phyloP scores from a whole-genome alignment of 30 jellyfish, hydroid and myxozoan species.

The Aurelia aurita region DNA sequence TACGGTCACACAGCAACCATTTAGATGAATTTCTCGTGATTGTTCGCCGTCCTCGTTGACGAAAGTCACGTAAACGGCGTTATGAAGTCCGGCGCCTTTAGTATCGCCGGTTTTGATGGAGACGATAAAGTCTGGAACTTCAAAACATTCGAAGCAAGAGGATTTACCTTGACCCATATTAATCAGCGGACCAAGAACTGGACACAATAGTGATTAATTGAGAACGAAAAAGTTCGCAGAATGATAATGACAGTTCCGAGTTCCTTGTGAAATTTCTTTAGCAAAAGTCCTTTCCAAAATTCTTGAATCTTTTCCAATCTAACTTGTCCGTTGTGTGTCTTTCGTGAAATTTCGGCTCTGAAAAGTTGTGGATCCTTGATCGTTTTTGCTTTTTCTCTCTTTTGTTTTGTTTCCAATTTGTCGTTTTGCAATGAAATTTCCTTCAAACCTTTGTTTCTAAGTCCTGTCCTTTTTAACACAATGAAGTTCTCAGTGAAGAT shows the following conservation, averaged over 20 bases:
- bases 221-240: too few species aligned
- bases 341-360: too few species aligned
- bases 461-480: too few species aligned
- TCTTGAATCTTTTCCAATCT: not conserved
- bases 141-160: slow-evolving; percentile 92
- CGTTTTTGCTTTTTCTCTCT: too few species aligned
- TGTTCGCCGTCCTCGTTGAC: slow-evolving; percentile 79
- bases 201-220: too few species aligned
- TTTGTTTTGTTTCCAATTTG: too few species aligned
- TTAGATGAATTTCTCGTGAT: slow-evolving; percentile 81
- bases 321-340: too few species aligned
- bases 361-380: too few species aligned
- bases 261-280: too few species aligned
- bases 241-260: too few species aligned
- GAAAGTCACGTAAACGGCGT: slow-evolving; percentile 74
- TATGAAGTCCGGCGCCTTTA: slow-evolving; percentile 98
- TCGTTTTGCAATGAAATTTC: not conserved
- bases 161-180: slow-evolving; percentile 88
- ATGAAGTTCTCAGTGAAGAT: too few species aligned
- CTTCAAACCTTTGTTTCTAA: not conserved
- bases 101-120: slow-evolving; percentile 97
- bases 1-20: slow-evolving; percentile 98
- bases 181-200: too few species aligned
- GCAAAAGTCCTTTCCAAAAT: not conserved
- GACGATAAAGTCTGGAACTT: slow-evolving; percentile 87